Evolutionary conservation across 2,113 vertebrate species (phyloP).

Genomic region (Colossoma macropomum): DNA sequence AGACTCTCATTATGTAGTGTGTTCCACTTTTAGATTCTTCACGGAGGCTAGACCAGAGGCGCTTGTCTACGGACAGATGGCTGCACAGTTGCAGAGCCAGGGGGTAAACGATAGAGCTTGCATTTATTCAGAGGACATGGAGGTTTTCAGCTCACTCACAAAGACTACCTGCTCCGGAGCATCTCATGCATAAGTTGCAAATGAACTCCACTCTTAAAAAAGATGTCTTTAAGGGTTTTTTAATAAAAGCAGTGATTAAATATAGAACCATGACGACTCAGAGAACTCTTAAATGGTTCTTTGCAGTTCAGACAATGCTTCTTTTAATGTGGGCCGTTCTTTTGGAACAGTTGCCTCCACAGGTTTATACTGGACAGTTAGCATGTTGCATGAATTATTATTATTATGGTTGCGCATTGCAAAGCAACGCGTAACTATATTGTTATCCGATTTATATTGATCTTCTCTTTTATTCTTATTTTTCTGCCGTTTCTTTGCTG

Average conservation of each 20-base stretch:
- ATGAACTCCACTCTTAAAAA: not conserved
- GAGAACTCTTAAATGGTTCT: not conserved
- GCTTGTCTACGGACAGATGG: constrained; percentile 74
- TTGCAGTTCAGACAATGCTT: no score
- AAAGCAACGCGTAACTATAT: no score
- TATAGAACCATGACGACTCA: not conserved
- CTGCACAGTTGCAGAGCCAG: constrained; percentile 73
- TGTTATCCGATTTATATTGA: no score
- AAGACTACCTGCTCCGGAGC: constrained; percentile 9
- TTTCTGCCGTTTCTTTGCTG: no score
- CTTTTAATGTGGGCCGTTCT: no score
- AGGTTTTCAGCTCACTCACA: constrained; percentile 12
- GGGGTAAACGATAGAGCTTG: constrained; percentile 65
- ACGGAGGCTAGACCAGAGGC: constrained; percentile 66
- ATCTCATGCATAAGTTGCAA: not conserved
- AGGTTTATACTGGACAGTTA: no score
- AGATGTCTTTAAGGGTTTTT: not conserved
- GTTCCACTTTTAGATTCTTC: constrained; percentile 51
- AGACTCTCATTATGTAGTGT: constrained; percentile 33
- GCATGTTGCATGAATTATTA: no score
- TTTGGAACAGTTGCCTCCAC: no score
- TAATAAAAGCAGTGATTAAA: not conserved
- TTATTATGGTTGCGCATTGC: no score
- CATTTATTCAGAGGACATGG: constrained; percentile 20
- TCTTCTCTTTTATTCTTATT: no score